Evolutionary conservation across 2,113 vertebrate species (phyloP), one percentile per base, ranked within the genome.

Genomic region (Caranx ignobilis): DNA sequence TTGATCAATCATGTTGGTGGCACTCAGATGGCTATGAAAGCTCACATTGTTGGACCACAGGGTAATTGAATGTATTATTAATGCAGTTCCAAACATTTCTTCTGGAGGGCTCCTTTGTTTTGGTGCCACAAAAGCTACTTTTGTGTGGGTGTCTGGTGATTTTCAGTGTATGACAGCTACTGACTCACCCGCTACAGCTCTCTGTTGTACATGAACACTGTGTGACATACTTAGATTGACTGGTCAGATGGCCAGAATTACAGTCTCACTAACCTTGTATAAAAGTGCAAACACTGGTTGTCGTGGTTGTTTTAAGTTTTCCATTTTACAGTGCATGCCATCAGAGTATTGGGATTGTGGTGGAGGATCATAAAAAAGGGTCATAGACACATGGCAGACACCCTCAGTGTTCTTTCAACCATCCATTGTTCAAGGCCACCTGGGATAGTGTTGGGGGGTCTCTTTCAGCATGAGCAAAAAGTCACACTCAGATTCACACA

Each of bases 101-200:
- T 75, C 69, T 85, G 82, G 59, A 85, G 68, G 68, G 34, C 52
- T 48, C 63, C 59, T 79, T 85, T 87, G 86, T 86, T 85, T 84
- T 71, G 68, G 21, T 1, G 8, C 32, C 50, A 91, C 79, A 87
- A 88, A 85, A 83, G 86, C 57, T 66, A 73, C 76, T 57, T 87
- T 82, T 90, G 86, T 88, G 81, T 85, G 87, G 82, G 77, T 71
- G 77, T 82, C 63, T 63, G 50, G 31, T 11, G 4, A 64, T 77
- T 84, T 60, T 70, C 52, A 77, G 79, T 84, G 69, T 68, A 52
- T 77, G 85, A 77, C 72, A 15, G 43, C 12, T 18, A 48, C 77
- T 79, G 55, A 70, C 65, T 67, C 69, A 63, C 50, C 34, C 61
- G 69, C 9, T 64, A 69, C 66, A 77, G 82, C 26, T 77, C 63